phyloP scores from a whole-genome alignment of 2,888 invertebrate species.

The Saturnia pavonia region DNA sequence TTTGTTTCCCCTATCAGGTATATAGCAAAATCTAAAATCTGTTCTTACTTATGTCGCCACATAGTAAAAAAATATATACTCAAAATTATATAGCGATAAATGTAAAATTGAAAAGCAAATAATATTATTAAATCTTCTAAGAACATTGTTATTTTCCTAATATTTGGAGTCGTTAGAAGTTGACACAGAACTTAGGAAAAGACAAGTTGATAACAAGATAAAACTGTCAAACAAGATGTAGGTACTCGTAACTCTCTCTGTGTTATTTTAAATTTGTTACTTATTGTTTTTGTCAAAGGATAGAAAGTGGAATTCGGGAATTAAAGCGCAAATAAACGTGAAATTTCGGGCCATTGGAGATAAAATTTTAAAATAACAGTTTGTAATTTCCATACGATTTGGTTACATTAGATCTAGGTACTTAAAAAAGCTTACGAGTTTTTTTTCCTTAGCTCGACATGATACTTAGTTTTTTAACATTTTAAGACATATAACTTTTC shows the following conservation, averaged over 20 bases:
- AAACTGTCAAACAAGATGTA: not conserved
- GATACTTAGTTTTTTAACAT: too few relatives aligned
- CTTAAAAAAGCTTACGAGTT: not conserved
- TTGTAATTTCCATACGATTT: not conserved
- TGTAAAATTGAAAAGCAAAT: not conserved
- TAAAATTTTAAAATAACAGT: not conserved
- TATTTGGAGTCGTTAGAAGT: not conserved
- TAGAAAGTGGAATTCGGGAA: not conserved
- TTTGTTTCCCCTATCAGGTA: too few relatives aligned
- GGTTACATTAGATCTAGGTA: not conserved
- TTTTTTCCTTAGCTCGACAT: too few relatives aligned
- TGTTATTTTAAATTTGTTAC: conserved; percentile 1
- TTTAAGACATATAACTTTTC: too few relatives aligned
- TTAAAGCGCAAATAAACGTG: not conserved
- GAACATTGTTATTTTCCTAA: not conserved
- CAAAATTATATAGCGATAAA: too few relatives aligned
- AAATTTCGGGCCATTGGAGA: not conserved
- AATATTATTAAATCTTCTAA: not conserved
- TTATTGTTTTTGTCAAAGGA: conserved; percentile 4
- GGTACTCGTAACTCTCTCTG: not conserved
- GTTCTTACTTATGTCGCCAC: too few relatives aligned
- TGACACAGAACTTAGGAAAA: not conserved
- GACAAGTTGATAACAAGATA: not conserved
- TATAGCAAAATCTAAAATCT: too few relatives aligned
- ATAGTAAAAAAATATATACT: too few relatives aligned